Evolutionary conservation across 2,113 vertebrate genomes (phyloP).

Genomic region (Capreolus pygargus): DNA sequence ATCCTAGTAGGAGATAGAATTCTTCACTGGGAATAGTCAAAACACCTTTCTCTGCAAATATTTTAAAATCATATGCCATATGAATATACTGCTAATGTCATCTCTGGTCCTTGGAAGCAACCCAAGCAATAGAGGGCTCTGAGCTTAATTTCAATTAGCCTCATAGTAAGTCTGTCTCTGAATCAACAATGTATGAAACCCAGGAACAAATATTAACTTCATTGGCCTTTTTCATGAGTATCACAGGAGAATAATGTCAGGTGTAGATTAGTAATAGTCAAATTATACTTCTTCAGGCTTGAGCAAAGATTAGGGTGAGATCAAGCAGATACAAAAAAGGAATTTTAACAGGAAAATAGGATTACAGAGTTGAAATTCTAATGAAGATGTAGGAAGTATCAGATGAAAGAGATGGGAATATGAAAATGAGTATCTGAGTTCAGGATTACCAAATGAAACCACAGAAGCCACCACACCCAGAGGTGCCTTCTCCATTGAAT

Average conservation of each 20-base stretch:
- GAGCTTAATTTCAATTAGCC: background rate
- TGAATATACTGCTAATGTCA: background rate
- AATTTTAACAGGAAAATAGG: background rate
- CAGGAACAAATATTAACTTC: background rate
- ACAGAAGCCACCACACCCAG: background rate
- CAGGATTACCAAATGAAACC: background rate
- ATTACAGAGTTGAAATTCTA: background rate
- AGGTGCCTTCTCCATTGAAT: background rate
- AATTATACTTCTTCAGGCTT: background rate
- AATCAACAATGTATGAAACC: background rate
- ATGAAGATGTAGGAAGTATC: background rate
- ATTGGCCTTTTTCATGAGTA: background rate
- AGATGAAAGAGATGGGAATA: background rate
- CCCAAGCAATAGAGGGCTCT: background rate
- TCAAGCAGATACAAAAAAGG: background rate
- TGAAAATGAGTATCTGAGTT: background rate
- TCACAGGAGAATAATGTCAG: background rate
- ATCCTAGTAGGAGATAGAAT: background rate
- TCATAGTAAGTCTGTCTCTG: background rate
- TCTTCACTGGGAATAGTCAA: background rate
- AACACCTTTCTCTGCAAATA: background rate
- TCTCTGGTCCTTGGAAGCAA: background rate
- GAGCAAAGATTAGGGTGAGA: background rate
- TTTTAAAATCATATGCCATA: background rate
- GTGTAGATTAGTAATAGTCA: background rate